A percentile compares a stretch with the other conserved stretches of the same genome.
phyloP scores from a whole-genome alignment of 2,888 invertebrate species.

The Tetrapedia diversipes region DNA sequence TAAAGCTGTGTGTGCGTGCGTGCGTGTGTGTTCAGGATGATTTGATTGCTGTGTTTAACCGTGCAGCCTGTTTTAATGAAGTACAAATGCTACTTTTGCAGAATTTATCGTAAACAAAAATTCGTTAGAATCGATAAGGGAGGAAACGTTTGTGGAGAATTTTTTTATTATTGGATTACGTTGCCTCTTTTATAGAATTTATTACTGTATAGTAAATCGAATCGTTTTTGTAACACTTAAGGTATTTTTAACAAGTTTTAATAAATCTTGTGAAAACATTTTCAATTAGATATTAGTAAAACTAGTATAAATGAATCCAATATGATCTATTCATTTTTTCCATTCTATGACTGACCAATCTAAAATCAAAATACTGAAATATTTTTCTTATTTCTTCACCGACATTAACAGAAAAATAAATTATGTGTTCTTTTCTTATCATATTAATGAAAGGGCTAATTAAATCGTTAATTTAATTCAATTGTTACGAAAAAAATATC shows the following conservation, averaged over 20 bases:
- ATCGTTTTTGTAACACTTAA: too few species aligned
- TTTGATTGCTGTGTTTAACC: constrained; percentile 18
- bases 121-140: constrained; percentile 10
- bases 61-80: constrained; percentile 27
- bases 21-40: constrained; percentile 10
- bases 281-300: too few species aligned
- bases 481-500: constrained; percentile 12
- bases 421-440: too few species aligned
- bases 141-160: neutral
- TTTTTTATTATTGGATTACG: neutral
- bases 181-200: neutral
- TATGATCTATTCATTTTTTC: too few species aligned
- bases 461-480: constrained; percentile 5
- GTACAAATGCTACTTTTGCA: constrained; percentile 20
- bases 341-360: too few species aligned
- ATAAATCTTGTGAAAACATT: too few species aligned
- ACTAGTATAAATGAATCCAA: too few species aligned
- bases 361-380: too few species aligned
- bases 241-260: too few species aligned
- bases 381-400: too few species aligned
- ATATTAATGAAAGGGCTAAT: too few species aligned
- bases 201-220: neutral
- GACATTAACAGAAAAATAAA: too few species aligned
- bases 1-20: neutral
- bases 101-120: constrained; percentile 42